Base-by-base conservation (phyloP, 2,113 vertebrate genomes). In the Equus przewalskii region DNA sequence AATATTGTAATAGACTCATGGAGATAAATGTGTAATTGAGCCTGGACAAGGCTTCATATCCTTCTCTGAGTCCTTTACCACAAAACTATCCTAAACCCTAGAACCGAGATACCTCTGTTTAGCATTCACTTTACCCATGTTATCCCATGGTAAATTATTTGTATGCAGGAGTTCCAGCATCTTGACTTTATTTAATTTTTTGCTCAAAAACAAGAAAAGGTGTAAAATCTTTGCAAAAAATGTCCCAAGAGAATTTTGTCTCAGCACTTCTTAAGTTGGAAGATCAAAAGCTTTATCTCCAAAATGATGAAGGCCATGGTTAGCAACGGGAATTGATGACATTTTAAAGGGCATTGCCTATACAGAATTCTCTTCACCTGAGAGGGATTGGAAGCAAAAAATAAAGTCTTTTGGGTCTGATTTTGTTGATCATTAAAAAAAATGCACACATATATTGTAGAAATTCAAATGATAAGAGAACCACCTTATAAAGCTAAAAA, bases 221-320 rank as follows among this genome's bases (percentile, higher is more conserved):
- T 58, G 56, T 36, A 90, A 72, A 87, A 69, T 94, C 28, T 81
- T 95, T 92, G 3, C 80, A 88, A 86, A 72, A 12, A 82, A 54
- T 91, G 81, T 81, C 49, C 49, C 73, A 81, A 96, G 69, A 92
- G 30, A 92, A 83, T 69, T 82, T 94, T 67, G 69, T 49, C 69
- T 95, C 49, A 88, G 46, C 44, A 69, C 36, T 90, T 90, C 51
- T 67, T 79, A 72, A 58, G 65, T 73, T 91, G 16, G 33, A 93
- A 80, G 46, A 96, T 95, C 22, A 91, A 95, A 96, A 90, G 12
- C 65, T 96, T 92, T 28, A 87, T 79, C 58, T 90, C 62, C 21
- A 79, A 96, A 94, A 89, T 85, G 36, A 76, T 33, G 60, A 98
- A 86, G 33, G 88, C 6, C 82, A 24, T 91, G 69, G 6, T 94